Base-by-base conservation (phyloP, 1,140 invertebrate species). In the Macrobrachium nipponense region DNA sequence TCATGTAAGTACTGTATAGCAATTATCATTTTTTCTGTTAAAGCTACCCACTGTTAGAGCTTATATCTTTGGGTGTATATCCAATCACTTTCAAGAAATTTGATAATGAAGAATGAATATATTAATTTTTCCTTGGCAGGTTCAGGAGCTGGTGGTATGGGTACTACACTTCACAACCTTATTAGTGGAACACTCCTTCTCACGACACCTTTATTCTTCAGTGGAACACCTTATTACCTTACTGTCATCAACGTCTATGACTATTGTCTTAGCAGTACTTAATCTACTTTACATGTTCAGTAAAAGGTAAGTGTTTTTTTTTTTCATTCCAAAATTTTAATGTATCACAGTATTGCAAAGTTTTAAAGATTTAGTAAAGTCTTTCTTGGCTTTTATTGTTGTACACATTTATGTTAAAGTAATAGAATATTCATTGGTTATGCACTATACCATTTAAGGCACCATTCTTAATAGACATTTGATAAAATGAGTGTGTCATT, bases 211-310 rank as follows among this genome's bases (percentile, higher is more conserved):
- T 87, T 98, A 98, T 92, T 97, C 96, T 91, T 97, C 96, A 62
- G 96, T 97, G 94, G 96, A 97, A 90, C 95, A 97, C 90, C 91
- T 98, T 80, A 95, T 96, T 20, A 93, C 94, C n/a, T 91, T 98
- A 80, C 91, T 98, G 87, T 94, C 95, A 70, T 97, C 96, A 60
- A 95, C 95, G 92, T 95, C 97, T 90, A 96, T 97, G 94, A 94
- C 95, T 87, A 94, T 97, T 87, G 95, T 97, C n/a, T 92, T 97
- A 79, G 95, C 94, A 89, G 96, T 97, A 68, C 92, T 97, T 73
- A 96, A 97, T 91, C 92, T 97, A 85, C 93, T 98, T 11, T 98
- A 97, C 91, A 97, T 97, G 93, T 98, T 98, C 91, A 97, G 96
- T 89, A 98, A 98, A 93, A 93, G 96, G 87, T 97, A 17, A 61